Evolutionary conservation across 2,797 vertebrate species (phyloP).

Genomic region (Sebastes matsubarae): DNA sequence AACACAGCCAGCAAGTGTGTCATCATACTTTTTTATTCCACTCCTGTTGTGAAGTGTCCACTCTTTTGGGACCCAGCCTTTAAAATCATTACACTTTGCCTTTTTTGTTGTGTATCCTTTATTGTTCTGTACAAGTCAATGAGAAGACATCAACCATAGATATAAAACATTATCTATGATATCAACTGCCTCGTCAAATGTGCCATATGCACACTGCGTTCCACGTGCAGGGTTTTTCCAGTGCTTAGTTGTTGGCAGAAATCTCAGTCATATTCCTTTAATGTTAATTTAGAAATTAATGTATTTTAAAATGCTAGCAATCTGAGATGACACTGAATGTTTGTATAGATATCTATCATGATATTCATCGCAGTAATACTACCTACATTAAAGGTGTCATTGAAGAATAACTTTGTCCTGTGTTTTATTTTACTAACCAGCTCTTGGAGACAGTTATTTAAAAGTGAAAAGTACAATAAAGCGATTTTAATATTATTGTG

Average conservation of each 20-base stretch:
- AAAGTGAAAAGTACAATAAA: neutral
- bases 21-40: neutral
- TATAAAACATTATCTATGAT: too few species aligned
- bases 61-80: conserved; percentile 10
- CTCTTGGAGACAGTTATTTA: neutral
- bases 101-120: conserved; percentile 21
- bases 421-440: neutral
- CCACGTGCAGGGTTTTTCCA: neutral
- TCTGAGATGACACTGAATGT: neutral
- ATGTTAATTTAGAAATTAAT: neutral
- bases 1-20: neutral
- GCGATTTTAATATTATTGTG: neutral
- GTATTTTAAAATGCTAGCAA: conserved; percentile 19
- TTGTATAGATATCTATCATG: conserved; percentile 7
- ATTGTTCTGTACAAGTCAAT: neutral
- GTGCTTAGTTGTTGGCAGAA: neutral
- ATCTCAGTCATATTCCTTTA: neutral
- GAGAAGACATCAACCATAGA: neutral
- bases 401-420: neutral
- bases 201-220: conserved; percentile 20
- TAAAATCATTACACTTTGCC: conserved; percentile 10
- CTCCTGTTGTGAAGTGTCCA: neutral
- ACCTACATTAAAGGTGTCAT: conserved; percentile 41
- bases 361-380: neutral
- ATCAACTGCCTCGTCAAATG: neutral